These are phyloP conservation scores for Ochotona curzoniae DNA, from an alignment of 2,113 vertebrate species.

Conservation along the genomic window DNA sequence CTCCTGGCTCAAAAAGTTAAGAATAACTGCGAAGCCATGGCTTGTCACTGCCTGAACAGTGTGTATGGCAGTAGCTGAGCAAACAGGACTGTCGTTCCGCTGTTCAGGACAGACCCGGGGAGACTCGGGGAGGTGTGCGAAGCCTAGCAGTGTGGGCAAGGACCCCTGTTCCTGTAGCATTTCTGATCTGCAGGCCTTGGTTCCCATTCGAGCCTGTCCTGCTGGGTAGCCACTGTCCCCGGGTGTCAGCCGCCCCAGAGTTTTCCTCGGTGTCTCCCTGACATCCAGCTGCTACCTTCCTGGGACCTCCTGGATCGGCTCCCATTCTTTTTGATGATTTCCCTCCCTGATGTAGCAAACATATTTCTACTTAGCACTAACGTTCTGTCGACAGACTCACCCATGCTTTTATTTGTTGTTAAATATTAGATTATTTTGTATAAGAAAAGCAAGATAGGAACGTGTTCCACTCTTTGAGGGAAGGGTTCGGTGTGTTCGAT, in stretches of 20 bases:
- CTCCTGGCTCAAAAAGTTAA: not conserved
- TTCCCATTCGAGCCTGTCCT: not conserved
- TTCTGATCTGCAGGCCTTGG: not conserved
- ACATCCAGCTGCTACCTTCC: not conserved
- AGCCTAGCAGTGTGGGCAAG: not conserved
- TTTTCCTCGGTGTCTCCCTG: not conserved
- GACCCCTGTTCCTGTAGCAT: not conserved
- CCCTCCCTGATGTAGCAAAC: not conserved
- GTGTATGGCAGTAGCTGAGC: not conserved
- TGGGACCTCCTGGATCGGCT: not conserved
- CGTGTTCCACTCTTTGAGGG: not conserved
- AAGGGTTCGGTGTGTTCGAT: not conserved
- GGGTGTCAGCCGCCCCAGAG: not conserved
- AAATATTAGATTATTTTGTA: slow-evolving; percentile 2
- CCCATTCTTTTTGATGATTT: no score
- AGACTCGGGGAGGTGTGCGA: no score
- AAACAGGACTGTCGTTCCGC: not conserved
- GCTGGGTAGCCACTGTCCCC: not conserved
- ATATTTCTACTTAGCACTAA: not conserved
- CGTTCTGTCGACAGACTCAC: not conserved
- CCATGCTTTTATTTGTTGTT: not conserved
- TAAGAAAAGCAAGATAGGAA: slow-evolving; percentile 25
- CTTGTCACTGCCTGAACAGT: not conserved
- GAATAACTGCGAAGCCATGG: not conserved
- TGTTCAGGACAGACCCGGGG: not conserved